phyloP scores from a whole-genome alignment of 1,140 invertebrate species.

The Rhagoletis zephyria region DNA sequence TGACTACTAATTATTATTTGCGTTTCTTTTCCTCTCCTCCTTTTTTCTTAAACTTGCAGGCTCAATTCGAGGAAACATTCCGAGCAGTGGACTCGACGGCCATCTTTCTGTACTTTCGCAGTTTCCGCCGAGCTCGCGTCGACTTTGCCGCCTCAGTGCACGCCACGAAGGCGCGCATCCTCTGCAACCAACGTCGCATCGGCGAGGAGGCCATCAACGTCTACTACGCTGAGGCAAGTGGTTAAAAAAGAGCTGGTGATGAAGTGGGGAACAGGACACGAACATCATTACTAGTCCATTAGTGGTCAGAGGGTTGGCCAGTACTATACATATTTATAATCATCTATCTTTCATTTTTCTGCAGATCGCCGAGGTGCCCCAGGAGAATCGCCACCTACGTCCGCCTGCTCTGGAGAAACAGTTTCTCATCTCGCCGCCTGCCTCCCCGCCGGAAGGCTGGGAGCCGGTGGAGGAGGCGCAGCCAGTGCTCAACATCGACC shows the following conservation, averaged over 20 bases:
- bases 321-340: no score
- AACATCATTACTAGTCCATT: no score
- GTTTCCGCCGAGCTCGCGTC: slow-evolving; percentile 91
- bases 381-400: no score
- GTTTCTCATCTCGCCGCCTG: slow-evolving; percentile 98
- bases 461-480: slow-evolving; percentile 89
- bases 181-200: slow-evolving; percentile 88
- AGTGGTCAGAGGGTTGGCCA: no score
- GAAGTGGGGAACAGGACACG: no score
- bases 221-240: slow-evolving; percentile 90
- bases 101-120: slow-evolving; percentile 93
- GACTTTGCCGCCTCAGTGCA: slow-evolving; percentile 86
- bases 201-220: slow-evolving; percentile 85
- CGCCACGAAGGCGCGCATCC: slow-evolving; percentile 80
- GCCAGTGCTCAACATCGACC: slow-evolving; percentile 94
- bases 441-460: slow-evolving; percentile 97
- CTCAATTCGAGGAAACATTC: slow-evolving; percentile 90
- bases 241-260: slow-evolving; percentile 85
- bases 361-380: no score
- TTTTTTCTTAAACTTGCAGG: no score
- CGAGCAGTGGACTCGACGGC: slow-evolving; percentile 84
- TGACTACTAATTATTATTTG: no score
- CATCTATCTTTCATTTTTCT: no score
- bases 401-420: slow-evolving; percentile 94
- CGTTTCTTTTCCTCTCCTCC: no score